Conservation (phyloP, 2,888 invertebrate genomes). For the Venusia cambrica region DNA sequence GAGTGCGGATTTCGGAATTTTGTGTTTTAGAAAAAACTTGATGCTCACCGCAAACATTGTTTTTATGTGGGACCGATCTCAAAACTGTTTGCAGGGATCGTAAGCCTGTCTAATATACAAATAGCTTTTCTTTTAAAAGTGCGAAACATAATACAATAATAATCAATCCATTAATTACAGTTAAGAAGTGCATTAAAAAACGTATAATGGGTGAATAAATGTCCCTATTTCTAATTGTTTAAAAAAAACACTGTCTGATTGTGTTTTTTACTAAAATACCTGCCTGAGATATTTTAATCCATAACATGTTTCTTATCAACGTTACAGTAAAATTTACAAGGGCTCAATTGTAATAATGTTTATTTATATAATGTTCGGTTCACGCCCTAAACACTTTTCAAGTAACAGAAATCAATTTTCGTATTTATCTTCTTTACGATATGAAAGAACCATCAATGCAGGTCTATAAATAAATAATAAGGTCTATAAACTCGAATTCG, state of each 20-base stretch:
- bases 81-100: conserved; percentile 42
- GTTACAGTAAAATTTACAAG: conserved; percentile 1
- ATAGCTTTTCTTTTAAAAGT: no score
- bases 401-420: conserved; percentile 22
- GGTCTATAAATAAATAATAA: conserved; percentile 47
- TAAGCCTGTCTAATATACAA: conserved; percentile 37
- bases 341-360: no score
- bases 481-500: conserved; percentile 44
- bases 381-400: conserved; percentile 6
- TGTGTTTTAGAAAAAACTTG: conserved; percentile 59
- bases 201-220: no score
- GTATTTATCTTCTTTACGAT: conserved; percentile 22
- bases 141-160: no score
- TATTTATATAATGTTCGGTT: conserved; percentile 10
- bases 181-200: no score
- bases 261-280: no score
- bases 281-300: no score
- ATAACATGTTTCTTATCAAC: not conserved
- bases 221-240: no score
- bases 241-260: no score
- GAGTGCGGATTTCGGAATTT: conserved; percentile 74
- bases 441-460: conserved; percentile 33
- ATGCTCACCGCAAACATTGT: conserved; percentile 79
- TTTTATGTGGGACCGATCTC: conserved; percentile 59
- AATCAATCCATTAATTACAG: no score